Evolutionary conservation across 2,113 vertebrate genomes (phyloP).

Genomic region (Sphyrna mokarran): DNA sequence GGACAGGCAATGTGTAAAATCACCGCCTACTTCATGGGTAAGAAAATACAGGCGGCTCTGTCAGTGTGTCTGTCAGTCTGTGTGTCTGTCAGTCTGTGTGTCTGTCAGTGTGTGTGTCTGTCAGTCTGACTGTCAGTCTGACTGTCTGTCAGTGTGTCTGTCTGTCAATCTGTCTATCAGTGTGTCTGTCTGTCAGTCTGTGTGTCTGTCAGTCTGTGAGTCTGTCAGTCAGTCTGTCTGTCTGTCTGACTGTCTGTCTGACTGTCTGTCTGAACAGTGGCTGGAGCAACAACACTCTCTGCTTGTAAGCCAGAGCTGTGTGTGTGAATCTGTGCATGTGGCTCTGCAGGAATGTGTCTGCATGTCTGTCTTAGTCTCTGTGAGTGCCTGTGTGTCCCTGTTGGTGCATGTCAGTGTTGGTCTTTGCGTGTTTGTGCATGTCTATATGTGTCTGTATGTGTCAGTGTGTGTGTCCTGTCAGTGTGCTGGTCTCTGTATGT

Average conservation of each 20-base stretch:
- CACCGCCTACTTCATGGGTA: conserved; percentile 90
- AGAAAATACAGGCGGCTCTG: conserved; percentile 38
- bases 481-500: not conserved
- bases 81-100: not conserved
- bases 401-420: no score
- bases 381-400: not conserved
- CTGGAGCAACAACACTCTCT: no score
- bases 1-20: conserved; percentile 84
- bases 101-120: not conserved
- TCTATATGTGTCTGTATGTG: not conserved
- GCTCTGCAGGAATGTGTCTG: not conserved
- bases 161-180: not conserved
- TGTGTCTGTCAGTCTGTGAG: not conserved
- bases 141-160: not conserved
- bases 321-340: not conserved
- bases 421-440: not conserved
- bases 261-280: no score
- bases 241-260: no score
- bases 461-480: not conserved
- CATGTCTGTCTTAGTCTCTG: not conserved
- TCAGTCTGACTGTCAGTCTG: not conserved
- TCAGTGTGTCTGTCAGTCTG: not conserved
- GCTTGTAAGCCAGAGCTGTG: no score
- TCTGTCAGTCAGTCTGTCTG: not conserved
- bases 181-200: not conserved